Evolutionary conservation across 1,140 invertebrate species (phyloP), one percentile per base, ranked within the genome.

Genomic region (Atta colombica): DNA sequence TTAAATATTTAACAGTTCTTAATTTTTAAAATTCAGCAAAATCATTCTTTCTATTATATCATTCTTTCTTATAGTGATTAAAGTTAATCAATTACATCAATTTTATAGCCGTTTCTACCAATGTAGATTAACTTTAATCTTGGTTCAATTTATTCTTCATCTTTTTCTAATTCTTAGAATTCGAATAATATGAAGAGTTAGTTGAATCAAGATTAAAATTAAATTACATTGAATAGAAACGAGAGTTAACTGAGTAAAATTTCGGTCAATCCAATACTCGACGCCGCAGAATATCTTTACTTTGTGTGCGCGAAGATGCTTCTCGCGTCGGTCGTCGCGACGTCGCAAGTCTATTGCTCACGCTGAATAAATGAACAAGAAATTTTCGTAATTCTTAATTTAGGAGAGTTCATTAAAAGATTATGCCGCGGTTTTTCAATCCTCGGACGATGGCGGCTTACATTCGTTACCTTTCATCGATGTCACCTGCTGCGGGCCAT

Each of bases 401-500:
- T 14, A 58, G 21, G n/a, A 58, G 16, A 55, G 18, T n/a, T 45
- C 35, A n/a, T 45, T 35, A n/a, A 18, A 10, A 21, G n/a, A 21
- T 68, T 3, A 68, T 18, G 25, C 21, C 60, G 1, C 7, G 31
- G 4, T n/a, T 53, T 7, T 45, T 21, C 25, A 14, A 28, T 31
- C 25, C 12, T 31, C 60, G 25, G 35, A 10, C 7, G 25, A 0
- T 3, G 66, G 53, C 28, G 3, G 25, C 1, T 12, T 8, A 6
- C 35, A 10, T 8, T 14, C n/a, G 60, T 60, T 92, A 92, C 92
- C 92, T 93, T 92, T 93, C 91, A 92, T 92, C 71, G 84, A 85
- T 94, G 93, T 94, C 93, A 94, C 93, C 93, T 94, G 91, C 86
- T 74, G 85, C 75, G 90, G 89, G 93, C 93, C 93, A 94, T 94